These are phyloP conservation scores for Julus scanicus DNA, from an alignment of 2,888 invertebrate species.

Conservation along the genomic window DNA sequence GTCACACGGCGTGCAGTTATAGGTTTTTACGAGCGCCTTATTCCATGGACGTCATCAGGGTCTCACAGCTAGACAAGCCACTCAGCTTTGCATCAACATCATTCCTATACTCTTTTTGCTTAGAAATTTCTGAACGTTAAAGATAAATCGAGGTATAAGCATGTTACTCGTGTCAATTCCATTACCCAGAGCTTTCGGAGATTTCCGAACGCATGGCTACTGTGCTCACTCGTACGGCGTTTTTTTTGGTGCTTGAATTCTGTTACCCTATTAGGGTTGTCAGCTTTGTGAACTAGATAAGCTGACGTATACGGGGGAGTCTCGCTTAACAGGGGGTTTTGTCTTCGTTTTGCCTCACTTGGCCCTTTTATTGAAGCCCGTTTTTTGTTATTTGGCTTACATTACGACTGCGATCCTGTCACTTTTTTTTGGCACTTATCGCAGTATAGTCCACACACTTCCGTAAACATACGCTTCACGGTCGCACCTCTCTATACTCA, in stretches of 20 bases:
- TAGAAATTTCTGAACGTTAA: not conserved
- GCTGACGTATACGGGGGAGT: not conserved
- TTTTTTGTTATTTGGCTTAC: not conserved
- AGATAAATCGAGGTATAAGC: not conserved
- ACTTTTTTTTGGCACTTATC: not conserved
- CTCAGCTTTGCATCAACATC: too few species aligned
- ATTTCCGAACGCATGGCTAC: not conserved
- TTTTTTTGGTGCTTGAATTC: not conserved
- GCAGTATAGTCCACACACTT: constrained; percentile 8
- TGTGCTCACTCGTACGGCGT: not conserved
- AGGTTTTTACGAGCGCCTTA: too few species aligned
- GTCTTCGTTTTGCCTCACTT: not conserved
- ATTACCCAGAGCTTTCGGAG: not conserved
- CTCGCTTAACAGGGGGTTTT: not conserved
- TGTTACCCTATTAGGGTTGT: constrained; percentile 11
- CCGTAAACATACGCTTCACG: not conserved
- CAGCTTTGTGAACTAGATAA: constrained; percentile 21
- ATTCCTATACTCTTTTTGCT: too few species aligned
- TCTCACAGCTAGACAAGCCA: too few species aligned
- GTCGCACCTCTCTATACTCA: not conserved
- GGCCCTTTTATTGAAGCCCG: not conserved
- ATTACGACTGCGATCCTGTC: not conserved
- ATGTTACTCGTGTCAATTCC: not conserved
- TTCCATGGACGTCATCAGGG: too few species aligned
- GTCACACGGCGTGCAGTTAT: too few species aligned